Percentiles rank a stretch among this genome's conserved stretches.
Conservation (phyloP, 2,797 vertebrate genomes). For the Danio aesculapii region DNA sequence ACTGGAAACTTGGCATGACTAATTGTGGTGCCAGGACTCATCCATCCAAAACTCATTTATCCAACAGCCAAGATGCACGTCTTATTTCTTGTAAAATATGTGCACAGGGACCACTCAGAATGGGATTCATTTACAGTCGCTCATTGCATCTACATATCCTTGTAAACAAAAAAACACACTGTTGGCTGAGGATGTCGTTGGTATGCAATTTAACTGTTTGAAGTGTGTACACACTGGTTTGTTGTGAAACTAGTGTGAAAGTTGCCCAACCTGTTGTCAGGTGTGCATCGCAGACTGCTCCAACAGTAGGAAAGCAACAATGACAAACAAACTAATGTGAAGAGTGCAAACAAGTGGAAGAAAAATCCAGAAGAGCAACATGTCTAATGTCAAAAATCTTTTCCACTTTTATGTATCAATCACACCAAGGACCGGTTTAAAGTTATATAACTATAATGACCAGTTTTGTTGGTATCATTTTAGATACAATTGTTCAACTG, state of each 20-base stretch:
- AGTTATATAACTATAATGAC: not conserved
- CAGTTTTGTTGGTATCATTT: not conserved
- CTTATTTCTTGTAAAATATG: conserved; percentile 24
- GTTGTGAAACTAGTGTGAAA: conserved; percentile 8
- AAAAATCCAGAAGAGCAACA: not conserved
- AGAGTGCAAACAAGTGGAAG: too few species aligned
- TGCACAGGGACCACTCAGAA: not conserved
- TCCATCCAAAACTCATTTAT: conserved; percentile 54
- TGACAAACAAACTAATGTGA: not conserved
- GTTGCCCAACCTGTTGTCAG: not conserved
- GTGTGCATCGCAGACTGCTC: not conserved
- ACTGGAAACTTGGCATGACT: conserved; percentile 43
- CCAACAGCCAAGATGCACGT: conserved; percentile 3
- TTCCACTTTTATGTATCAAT: not conserved
- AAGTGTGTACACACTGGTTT: not conserved
- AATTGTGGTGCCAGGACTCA: conserved; percentile 48
- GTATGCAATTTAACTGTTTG: not conserved
- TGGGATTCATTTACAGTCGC: not conserved
- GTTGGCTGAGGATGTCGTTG: not conserved
- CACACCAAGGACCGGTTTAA: not conserved
- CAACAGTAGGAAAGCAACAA: not conserved
- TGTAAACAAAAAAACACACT: not conserved
- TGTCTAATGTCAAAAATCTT: not conserved
- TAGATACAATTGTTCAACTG: not conserved
- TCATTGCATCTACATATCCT: not conserved